phyloP scores from a whole-genome alignment of 2,888 invertebrate species.

The Phortica magna region DNA sequence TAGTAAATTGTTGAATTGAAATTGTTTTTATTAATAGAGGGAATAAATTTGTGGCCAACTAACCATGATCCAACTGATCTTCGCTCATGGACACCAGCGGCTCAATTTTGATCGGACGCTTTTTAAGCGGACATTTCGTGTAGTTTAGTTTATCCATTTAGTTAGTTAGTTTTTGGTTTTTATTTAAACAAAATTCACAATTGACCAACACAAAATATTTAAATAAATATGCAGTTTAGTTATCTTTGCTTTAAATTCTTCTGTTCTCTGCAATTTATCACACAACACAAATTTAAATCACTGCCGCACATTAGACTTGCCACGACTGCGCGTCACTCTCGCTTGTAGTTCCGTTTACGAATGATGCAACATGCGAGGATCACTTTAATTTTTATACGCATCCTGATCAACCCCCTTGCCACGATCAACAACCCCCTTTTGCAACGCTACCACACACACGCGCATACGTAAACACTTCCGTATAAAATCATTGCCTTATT shows the following conservation, averaged over 20 bases:
- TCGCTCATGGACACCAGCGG: constrained; percentile 45
- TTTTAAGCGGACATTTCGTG: constrained; percentile 76
- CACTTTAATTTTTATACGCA: constrained; percentile 70
- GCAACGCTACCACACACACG: constrained; percentile 26
- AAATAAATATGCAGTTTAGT: not conserved
- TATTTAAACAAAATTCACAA: not conserved
- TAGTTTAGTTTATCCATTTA: constrained; percentile 75
- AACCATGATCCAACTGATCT: constrained; percentile 66
- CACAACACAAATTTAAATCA: not conserved
- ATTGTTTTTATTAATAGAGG: not conserved
- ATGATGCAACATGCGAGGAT: constrained; percentile 74
- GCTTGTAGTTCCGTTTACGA: constrained; percentile 67
- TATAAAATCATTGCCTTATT: constrained; percentile 48
- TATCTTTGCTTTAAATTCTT: not conserved
- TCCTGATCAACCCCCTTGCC: constrained; percentile 57
- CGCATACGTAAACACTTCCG: constrained; percentile 58
- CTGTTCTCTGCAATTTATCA: not conserved
- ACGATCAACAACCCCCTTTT: constrained; percentile 57
- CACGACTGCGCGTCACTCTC: constrained; percentile 55
- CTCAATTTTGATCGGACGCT: constrained; percentile 72
- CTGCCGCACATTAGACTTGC: constrained; percentile 23
- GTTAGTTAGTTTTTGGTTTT: not conserved
- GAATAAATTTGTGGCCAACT: not conserved
- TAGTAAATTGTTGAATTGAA: not conserved
- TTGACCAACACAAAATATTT: not conserved